These are phyloP conservation scores for Temnothorax unifasciatus DNA, from an alignment of 2,888 invertebrate genomes.

Conservation along the genomic window DNA sequence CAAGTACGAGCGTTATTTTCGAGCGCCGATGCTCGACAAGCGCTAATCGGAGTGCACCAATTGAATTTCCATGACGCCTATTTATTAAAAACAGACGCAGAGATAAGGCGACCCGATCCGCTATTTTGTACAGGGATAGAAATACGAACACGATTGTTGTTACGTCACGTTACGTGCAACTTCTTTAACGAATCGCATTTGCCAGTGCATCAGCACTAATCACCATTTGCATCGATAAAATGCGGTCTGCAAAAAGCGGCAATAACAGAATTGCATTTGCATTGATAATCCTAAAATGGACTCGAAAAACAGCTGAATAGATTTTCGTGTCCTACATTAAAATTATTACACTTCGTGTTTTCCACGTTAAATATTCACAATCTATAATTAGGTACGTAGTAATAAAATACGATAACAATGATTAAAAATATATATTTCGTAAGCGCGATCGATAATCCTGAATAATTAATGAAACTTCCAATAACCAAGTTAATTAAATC, in stretches of 20 bases:
- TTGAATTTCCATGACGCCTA: slow-evolving; percentile 7
- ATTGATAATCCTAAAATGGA: not conserved
- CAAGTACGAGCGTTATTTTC: slow-evolving; percentile 11
- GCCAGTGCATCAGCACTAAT: not conserved
- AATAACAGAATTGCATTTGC: not conserved
- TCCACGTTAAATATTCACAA: slow-evolving; percentile 3
- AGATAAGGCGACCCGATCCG: slow-evolving; percentile 1
- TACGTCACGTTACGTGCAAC: slow-evolving; percentile 22
- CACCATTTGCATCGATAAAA: not conserved
- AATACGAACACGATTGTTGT: not conserved
- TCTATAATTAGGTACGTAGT: not conserved
- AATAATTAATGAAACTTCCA: not conserved
- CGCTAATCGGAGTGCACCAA: not conserved
- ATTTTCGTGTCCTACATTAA: not conserved
- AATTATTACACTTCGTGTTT: not conserved
- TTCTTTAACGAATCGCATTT: slow-evolving; percentile 13
- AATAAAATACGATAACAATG: not conserved
- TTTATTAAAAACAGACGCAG: slow-evolving; percentile 22
- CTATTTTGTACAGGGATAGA: not conserved
- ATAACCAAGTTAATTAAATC: slow-evolving; percentile 1
- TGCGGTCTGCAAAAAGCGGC: not conserved
- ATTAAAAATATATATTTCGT: slow-evolving; percentile 5
- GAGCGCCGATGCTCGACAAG: not conserved
- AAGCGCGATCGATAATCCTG: not conserved
- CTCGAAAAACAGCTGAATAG: not conserved